Evolutionary conservation across 2,797 vertebrate species (phyloP).

Genomic region (Semaprochilodus insignis): DNA sequence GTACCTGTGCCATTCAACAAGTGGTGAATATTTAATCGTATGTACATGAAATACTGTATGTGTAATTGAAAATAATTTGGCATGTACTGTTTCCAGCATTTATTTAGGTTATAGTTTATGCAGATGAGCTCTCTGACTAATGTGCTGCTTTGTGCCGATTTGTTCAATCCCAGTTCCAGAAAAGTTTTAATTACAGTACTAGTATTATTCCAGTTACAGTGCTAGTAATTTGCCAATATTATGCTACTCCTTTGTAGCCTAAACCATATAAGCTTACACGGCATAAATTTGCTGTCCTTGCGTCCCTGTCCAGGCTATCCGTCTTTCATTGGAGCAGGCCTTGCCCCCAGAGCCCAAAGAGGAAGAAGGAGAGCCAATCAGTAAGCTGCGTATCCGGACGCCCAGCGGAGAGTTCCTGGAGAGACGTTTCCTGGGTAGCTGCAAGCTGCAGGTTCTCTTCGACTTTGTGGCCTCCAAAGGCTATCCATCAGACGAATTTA

Average conservation of each 20-base stretch:
- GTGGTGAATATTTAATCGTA: too few species aligned
- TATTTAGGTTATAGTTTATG: too few species aligned
- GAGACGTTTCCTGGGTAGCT: constrained; percentile 94
- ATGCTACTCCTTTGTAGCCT: neutral
- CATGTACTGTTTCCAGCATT: too few species aligned
- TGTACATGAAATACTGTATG: too few species aligned
- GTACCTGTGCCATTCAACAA: too few species aligned
- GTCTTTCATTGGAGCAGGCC: constrained; percentile 94
- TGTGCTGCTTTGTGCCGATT: too few species aligned
- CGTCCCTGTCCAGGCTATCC: constrained; percentile 86
- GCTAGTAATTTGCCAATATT: too few species aligned
- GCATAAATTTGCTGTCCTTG: constrained; percentile 48
- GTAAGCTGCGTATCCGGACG: constrained; percentile 94
- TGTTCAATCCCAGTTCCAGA: too few species aligned
- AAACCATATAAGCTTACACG: neutral
- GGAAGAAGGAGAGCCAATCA: constrained; percentile 89
- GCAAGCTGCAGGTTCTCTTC: constrained; percentile 95
- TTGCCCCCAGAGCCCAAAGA: constrained; percentile 92
- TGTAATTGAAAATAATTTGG: too few species aligned
- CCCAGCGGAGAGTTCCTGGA: constrained; percentile 97
- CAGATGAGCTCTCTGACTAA: too few species aligned
- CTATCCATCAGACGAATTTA: constrained; percentile 95
- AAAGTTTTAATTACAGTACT: too few species aligned
- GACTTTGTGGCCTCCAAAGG: constrained; percentile 99
- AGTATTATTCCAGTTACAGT: too few species aligned